Conservation (phyloP, 2,113 vertebrate genomes). For the Hippolais icterina region DNA sequence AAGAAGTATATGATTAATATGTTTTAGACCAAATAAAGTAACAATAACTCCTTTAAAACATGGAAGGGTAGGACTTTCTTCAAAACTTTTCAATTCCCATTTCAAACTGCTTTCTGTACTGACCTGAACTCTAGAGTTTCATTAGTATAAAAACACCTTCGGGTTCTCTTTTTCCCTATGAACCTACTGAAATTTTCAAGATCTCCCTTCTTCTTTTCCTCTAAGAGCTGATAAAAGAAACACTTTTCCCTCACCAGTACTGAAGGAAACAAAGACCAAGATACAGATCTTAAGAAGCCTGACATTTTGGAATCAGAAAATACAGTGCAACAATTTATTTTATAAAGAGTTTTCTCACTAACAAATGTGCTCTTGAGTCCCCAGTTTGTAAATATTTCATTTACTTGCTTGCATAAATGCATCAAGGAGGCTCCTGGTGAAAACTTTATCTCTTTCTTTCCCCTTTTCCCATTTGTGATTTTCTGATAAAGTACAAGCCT, state of each 20-base stretch:
- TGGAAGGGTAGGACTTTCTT: neutral
- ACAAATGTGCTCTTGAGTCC: neutral
- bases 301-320: neutral
- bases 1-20: neutral
- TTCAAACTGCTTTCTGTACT: neutral
- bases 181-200: neutral
- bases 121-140: neutral
- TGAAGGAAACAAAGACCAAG: neutral
- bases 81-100: neutral
- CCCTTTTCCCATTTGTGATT: neutral
- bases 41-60: neutral
- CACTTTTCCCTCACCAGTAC: neutral
- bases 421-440: neutral
- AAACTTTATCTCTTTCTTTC: neutral
- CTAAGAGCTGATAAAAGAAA: neutral
- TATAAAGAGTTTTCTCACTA: neutral
- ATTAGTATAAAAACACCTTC: neutral
- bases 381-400: neutral
- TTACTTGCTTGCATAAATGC: neutral
- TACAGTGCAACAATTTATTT: neutral
- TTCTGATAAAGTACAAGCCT: neutral
- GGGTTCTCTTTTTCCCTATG: neutral
- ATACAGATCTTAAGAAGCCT: neutral
- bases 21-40: neutral
- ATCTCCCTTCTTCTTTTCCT: neutral